Evolutionary conservation across 2,888 invertebrate genomes (phyloP).

Genomic region (Mycalesis mineus): DNA sequence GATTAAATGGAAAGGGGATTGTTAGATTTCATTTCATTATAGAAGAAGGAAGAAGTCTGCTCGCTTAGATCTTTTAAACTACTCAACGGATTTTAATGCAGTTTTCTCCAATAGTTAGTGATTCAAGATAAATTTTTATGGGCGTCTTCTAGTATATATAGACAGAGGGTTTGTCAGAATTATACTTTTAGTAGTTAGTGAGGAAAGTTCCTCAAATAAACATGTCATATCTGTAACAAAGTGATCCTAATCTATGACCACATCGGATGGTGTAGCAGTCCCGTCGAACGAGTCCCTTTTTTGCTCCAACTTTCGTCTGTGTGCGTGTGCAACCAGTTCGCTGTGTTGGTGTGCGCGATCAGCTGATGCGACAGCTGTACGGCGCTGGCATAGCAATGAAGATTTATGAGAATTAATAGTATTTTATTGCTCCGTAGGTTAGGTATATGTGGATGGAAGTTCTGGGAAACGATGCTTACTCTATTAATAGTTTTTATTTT

Average conservation of each 20-base stretch:
- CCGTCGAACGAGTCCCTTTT: slow-evolving; percentile 61
- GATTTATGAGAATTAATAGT: slow-evolving; percentile 39
- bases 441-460: slow-evolving; percentile 8
- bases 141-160: too few relatives aligned
- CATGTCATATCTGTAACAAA: background rate
- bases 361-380: slow-evolving; percentile 64
- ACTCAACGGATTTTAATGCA: too few relatives aligned
- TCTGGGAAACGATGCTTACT: slow-evolving; percentile 5
- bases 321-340: slow-evolving; percentile 24
- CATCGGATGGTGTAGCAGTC: slow-evolving; percentile 50
- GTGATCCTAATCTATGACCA: slow-evolving; percentile 26
- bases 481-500: background rate
- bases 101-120: too few relatives aligned
- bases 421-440: slow-evolving; percentile 21
- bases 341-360: slow-evolving; percentile 48
- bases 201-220: too few relatives aligned
- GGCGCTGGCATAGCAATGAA: slow-evolving; percentile 32
- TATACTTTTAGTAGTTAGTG: too few relatives aligned
- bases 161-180: too few relatives aligned
- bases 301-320: slow-evolving; percentile 40
- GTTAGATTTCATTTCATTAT: too few relatives aligned
- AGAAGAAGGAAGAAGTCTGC: too few relatives aligned
- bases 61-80: too few relatives aligned
- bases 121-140: too few relatives aligned
- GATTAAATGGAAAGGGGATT: too few relatives aligned